Evolutionary conservation across 2,797 vertebrate genomes (phyloP), one percentile per base, ranked within the genome.

Genomic region (Sebastes iracundus): DNA sequence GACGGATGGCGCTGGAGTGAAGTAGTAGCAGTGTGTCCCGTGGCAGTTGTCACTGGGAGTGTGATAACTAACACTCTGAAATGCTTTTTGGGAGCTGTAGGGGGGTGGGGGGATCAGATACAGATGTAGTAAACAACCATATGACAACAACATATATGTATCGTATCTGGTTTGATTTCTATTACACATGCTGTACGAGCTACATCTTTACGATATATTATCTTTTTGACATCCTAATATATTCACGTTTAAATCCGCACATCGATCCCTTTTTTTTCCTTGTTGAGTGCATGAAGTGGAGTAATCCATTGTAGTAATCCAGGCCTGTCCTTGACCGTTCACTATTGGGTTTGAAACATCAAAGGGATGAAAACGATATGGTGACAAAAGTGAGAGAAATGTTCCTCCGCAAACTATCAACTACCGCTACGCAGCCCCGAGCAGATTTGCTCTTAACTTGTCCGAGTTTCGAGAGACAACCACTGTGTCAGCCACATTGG

Each of bases 261-360:
- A 81, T 83, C 58, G 55, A 58, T 80, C 76, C 52, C 60, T 79
- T 73, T 75, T 81, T 58, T 66, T 14, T n/a, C 64, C 77, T 62
- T 81, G 70, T 61, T 25, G 62, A 80, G 62, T 67, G 75, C 74
- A 62, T 85, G 70, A 89, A 81, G 72, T 92, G 84, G 85, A 83
- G 83, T 87, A 93, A 93, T 92, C 92, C 87, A 90, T 91, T 87
- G 90, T 81, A 64, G 78, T 89, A 88, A 92, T 88, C 88, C 88
- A 84, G 76, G 82, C 83, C 84, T 83, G 82, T 84, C 90, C 88
- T 89, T 89, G 88, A 89, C 86, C 82, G 55, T 87, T 87, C 79
- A 88, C 81, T 78, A 83, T 84, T 92, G 86, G 85, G 77, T 92
- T 92, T 92, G 79, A 79, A 84, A 93, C 92, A 93, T 94, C 93